A percentile compares a stretch with the other conserved stretches of the same genome.
These are phyloP conservation scores for Notamacropus eugenii DNA, from an alignment of 2,797 vertebrate species.

Conservation along the genomic window DNA sequence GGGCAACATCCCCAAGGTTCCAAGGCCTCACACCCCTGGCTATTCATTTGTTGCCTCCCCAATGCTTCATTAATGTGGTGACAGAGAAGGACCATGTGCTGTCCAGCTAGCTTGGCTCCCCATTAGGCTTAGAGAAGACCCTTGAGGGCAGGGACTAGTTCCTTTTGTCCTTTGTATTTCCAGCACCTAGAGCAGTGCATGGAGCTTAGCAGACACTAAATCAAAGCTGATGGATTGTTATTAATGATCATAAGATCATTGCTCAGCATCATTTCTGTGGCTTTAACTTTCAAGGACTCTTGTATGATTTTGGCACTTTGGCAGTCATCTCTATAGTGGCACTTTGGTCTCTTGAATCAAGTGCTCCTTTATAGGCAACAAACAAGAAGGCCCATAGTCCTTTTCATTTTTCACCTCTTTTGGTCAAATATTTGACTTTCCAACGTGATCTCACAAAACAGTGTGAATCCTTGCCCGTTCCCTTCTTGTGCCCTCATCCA, in stretches of 20 bases:
- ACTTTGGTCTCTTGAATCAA: background rate
- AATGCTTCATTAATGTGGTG: background rate
- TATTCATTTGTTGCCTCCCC: background rate
- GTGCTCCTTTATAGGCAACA: background rate
- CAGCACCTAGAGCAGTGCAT: background rate
- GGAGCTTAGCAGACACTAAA: background rate
- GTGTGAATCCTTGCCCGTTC: background rate
- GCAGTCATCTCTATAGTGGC: background rate
- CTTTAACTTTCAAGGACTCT: background rate
- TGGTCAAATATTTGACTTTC: background rate
- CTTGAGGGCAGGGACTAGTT: background rate
- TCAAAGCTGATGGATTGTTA: background rate
- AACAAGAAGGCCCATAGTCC: background rate
- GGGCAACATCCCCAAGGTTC: background rate
- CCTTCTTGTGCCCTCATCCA: background rate
- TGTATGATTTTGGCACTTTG: background rate
- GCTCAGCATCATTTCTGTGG: background rate
- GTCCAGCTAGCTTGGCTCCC: background rate
- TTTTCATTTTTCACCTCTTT: background rate
- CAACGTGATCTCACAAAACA: background rate
- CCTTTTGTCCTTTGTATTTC: background rate
- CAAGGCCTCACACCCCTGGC: background rate
- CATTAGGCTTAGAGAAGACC: background rate
- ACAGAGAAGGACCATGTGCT: background rate
- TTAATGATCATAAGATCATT: background rate